Conservation (phyloP, 2,888 invertebrate genomes). For the Itoplectis maculator region DNA sequence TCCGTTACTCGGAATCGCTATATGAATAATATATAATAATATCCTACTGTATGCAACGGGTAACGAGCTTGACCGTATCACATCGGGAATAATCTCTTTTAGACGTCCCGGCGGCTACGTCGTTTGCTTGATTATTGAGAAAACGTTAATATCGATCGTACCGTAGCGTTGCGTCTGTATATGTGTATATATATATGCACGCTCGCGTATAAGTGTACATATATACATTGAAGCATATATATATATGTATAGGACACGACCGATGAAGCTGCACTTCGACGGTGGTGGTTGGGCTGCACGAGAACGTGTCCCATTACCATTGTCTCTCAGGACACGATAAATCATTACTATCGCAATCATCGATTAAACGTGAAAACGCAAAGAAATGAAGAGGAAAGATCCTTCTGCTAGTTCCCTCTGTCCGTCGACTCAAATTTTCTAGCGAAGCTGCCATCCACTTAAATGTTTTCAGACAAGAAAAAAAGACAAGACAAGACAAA, state of each 20-base stretch:
- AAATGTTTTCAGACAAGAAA: conserved; percentile 47
- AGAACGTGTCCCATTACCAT: conserved; percentile 45
- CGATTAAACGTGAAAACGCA: conserved; percentile 31
- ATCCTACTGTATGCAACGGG: conserved; percentile 49
- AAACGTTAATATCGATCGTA: conserved; percentile 63
- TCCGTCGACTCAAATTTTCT: conserved; percentile 59
- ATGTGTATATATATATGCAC: not conserved
- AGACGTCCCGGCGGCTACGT: conserved; percentile 52
- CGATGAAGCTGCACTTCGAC: conserved; percentile 34
- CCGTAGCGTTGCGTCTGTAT: conserved; percentile 1
- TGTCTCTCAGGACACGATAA: conserved; percentile 43
- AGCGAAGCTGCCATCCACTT: conserved; percentile 62
- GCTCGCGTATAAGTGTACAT: conserved; percentile 1
- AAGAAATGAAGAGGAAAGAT: conserved; percentile 19
- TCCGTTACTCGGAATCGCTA: conserved; percentile 29
- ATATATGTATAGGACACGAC: conserved; percentile 36
- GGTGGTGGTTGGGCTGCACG: conserved; percentile 29
- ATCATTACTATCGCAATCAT: conserved; percentile 59
- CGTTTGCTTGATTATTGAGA: conserved; percentile 59
- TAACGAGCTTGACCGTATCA: conserved; percentile 58
- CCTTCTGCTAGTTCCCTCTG: conserved; percentile 22
- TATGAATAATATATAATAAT: conserved; percentile 40
- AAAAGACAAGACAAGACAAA: conserved; percentile 8
- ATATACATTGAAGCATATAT: conserved; percentile 29
- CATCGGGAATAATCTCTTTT: conserved; percentile 53